Base-by-base conservation (phyloP, 2,888 invertebrate species). In the Gymnosoma rotundatum region DNA sequence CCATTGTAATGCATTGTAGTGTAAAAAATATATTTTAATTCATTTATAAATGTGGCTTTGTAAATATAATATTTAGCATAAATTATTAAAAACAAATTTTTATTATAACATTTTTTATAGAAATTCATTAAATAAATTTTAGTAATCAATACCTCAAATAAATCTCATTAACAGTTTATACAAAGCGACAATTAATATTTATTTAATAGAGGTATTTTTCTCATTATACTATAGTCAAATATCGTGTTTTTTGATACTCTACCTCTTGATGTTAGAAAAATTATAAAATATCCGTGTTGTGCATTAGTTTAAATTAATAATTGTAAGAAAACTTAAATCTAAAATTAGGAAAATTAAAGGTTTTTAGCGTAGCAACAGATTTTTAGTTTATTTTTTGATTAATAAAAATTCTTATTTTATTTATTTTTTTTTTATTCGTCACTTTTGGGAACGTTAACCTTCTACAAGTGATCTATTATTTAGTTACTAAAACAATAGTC, bases 81-180 rank as follows among this genome's bases (percentile, higher is more conserved):
- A 45, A 58, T 36, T 45, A 32, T 32, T 0, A 32, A 36, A 54
- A 0, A 32, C 20, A 54, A 45, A 21, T 58, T 25, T 12, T 18
- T 50, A 80, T 81, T 79, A 84, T 69, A 73, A 69, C 48, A 52
- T 75, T 70, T 75, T 54, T 72, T 70, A 83, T 70, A 64, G 63
- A 76, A 78, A 73, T 74, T 72, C 64, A 50, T 64, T 66, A 85
- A 81, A 83, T 86, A 25, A 42, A 58, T 79, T 78, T 88, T 88
- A 87, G 85, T 87, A 25, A 21, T 83, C 80, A 73, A 75, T 72
- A 79, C 79, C 76, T 83, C 80, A 73, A 21, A 66, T 52, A 52
- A 79, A 78, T 64, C 70, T 78, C 70, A 78, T 38, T 10, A 56
- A 38, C 36, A 16, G 52, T 48, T 38, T n/a, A 67, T 21, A 54